These are phyloP conservation scores for Chrysomallon squamiferum DNA, from an alignment of 1,140 invertebrate species.

Conservation along the genomic window DNA sequence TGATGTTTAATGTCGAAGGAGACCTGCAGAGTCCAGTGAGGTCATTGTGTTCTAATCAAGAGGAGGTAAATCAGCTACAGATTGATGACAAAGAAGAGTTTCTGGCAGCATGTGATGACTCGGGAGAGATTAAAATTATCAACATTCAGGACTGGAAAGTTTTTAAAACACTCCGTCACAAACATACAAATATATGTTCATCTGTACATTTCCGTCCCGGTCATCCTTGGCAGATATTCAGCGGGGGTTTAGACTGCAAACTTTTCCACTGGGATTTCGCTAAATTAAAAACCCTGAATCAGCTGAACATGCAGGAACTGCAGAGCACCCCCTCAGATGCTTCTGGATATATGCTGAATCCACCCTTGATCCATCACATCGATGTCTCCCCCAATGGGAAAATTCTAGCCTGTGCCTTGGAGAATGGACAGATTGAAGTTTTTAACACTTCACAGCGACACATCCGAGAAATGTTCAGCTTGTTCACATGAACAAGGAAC, in stretches of 20 bases:
- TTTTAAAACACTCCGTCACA: slow-evolving; percentile 51
- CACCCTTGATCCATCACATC: slow-evolving; percentile 55
- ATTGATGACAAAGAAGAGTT: slow-evolving; percentile 52
- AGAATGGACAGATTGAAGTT: slow-evolving; percentile 52
- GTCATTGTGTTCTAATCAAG: slow-evolving; percentile 43
- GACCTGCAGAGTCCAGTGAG: slow-evolving; percentile 29
- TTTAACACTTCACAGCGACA: slow-evolving; percentile 44
- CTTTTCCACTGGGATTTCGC: slow-evolving; percentile 59
- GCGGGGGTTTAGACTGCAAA: slow-evolving; percentile 53
- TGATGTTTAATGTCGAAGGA: slow-evolving; percentile 31
- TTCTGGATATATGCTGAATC: slow-evolving; percentile 51
- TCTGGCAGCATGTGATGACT: slow-evolving; percentile 56
- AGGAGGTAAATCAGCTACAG: slow-evolving; percentile 55
- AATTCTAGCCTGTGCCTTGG: slow-evolving; percentile 50
- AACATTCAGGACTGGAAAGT: slow-evolving; percentile 46
- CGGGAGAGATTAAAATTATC: slow-evolving; percentile 53
- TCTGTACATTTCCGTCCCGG: slow-evolving; percentile 46
- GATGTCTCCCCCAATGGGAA: slow-evolving; percentile 36
- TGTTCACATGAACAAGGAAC: slow-evolving; percentile 53
- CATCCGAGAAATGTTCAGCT: slow-evolving; percentile 38
- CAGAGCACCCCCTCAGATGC: slow-evolving; percentile 34
- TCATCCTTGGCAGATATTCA: slow-evolving; percentile 51
- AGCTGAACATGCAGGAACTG: slow-evolving; percentile 57
- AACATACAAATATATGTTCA: slow-evolving; percentile 60
- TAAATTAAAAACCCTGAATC: slow-evolving; percentile 45